Evolutionary conservation across 92 coral and sea anemone species (phyloP), one percentile per base, ranked within the genome.

Genomic region (Zoanthus gigantus): DNA sequence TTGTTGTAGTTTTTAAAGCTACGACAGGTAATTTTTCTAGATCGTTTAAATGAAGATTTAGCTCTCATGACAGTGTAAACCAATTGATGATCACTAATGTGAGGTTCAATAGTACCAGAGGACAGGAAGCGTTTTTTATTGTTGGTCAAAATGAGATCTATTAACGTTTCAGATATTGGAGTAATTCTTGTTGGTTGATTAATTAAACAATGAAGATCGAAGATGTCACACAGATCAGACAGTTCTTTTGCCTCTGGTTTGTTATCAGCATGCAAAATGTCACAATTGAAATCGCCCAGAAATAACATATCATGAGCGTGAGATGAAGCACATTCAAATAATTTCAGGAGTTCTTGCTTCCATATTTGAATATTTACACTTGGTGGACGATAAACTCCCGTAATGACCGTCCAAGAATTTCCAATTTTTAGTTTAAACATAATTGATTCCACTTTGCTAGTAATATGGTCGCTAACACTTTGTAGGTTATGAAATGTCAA

Each of bases 331-430:
- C 42, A 28, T 44, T 74, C 84, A 56, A 74, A 53, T 57, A 86
- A 80, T 52, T 69, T 86, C 69, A 15, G 52, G 29, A 86, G 73
- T 71, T 74, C 85, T 47, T 86, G 72, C 79, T 72, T 63, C 88
- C 88, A 85, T 17, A 85, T 63, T 66, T 65, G 75, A 71, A 67
- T 85, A 57, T 54, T 71, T 37, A 72, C 66, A 63, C 71, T 74
- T 67, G 86, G 78, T 48, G 90, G 90, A 56, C 90, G 57, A 61
- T 86, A 78, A 37, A 75, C 76, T 50, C 86, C 86, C 57, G 72
- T 48, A 42, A 86, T 66, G 45, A 67, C 61, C 34, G 66, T 52
- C 87, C 86, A 77, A 23, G 71, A 15, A 73, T 76, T 86, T 37
- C 74, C 76, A 46, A 77, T 76, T 65, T 77, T 77, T 17, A 86